Conservation (phyloP, 2,113 vertebrate genomes). For the Phyllopteryx taeniolatus region DNA sequence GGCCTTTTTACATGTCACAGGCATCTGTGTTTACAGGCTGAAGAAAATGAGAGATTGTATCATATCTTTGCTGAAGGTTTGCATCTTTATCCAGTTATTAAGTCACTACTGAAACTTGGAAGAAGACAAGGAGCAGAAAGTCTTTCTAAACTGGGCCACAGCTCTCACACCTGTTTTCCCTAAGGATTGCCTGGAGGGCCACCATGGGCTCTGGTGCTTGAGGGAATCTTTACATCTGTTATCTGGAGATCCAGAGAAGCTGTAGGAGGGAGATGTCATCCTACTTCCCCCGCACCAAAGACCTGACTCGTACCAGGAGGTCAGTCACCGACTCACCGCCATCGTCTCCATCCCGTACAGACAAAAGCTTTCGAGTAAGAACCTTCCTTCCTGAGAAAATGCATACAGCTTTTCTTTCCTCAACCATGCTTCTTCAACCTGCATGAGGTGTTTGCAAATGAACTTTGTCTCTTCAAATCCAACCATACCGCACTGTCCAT, state of each 20-base stretch:
- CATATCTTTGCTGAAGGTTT: constrained; percentile 21
- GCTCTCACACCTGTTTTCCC: constrained; percentile 54
- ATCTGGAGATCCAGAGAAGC: constrained; percentile 24
- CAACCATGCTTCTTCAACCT: neutral
- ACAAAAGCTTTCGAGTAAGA: constrained; percentile 95
- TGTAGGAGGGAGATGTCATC: constrained; percentile 82
- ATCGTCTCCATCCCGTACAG: constrained; percentile 85
- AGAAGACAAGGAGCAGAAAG: constrained; percentile 26
- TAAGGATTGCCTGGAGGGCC: constrained; percentile 42
- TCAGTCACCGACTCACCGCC: constrained; percentile 89
- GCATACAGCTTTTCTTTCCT: neutral
- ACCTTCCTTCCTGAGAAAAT: constrained; percentile 2
- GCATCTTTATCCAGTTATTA: constrained; percentile 47
- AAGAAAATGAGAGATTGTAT: constrained; percentile 1
- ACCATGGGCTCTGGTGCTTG: constrained; percentile 47
- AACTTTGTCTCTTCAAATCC: constrained; percentile 2
- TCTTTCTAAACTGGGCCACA: constrained; percentile 26
- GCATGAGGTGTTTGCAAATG: neutral
- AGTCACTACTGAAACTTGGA: constrained; percentile 23
- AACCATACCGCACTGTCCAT: neutral
- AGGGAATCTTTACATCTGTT: constrained; percentile 34
- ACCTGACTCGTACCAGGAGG: constrained; percentile 86
- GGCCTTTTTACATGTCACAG: constrained; percentile 26
- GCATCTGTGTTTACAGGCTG: constrained; percentile 12
- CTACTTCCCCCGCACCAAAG: constrained; percentile 86